phyloP scores from a whole-genome alignment of 2,888 invertebrate genomes.

The Synanthedon andrenaeformis region DNA sequence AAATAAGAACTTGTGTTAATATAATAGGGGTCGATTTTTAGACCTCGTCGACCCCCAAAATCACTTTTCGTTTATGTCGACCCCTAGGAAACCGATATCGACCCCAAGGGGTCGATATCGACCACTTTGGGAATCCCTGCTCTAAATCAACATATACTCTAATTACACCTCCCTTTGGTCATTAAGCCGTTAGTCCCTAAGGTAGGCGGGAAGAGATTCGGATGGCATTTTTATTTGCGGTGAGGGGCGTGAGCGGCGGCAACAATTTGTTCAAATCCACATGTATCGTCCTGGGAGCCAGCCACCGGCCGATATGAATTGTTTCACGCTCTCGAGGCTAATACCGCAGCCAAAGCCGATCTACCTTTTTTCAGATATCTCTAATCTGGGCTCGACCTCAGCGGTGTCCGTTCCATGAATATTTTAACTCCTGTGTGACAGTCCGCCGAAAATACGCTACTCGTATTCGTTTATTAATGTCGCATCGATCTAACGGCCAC shows the following conservation, averaged over 20 bases:
- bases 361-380: constrained; percentile 40
- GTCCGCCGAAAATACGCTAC: constrained; percentile 39
- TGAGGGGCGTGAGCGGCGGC: constrained; percentile 7
- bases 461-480: constrained; percentile 57
- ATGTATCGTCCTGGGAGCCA: constrained; percentile 5
- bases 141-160: too few species aligned
- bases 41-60: too few species aligned
- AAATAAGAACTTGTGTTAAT: too few species aligned
- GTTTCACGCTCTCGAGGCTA: constrained; percentile 27
- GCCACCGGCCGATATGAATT: constrained; percentile 24
- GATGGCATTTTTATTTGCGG: constrained; percentile 37
- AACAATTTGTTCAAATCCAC: constrained; percentile 18
- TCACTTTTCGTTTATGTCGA: too few species aligned
- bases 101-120: too few species aligned
- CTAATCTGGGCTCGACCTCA: constrained; percentile 41
- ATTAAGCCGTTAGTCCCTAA: constrained; percentile 20
- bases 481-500: constrained; percentile 38
- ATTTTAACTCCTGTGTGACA: constrained; percentile 54
- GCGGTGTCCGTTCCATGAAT: constrained; percentile 53
- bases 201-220: constrained; percentile 25
- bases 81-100: too few species aligned
- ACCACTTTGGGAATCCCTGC: too few species aligned
- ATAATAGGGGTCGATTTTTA: too few species aligned
- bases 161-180: constrained; percentile 31
- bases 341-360: constrained; percentile 25